A percentile compares a stretch with the other conserved stretches of the same genome.
These are phyloP conservation scores for Peribatodes rhomboidaria DNA, from an alignment of 2,888 invertebrate genomes.

Conservation along the genomic window DNA sequence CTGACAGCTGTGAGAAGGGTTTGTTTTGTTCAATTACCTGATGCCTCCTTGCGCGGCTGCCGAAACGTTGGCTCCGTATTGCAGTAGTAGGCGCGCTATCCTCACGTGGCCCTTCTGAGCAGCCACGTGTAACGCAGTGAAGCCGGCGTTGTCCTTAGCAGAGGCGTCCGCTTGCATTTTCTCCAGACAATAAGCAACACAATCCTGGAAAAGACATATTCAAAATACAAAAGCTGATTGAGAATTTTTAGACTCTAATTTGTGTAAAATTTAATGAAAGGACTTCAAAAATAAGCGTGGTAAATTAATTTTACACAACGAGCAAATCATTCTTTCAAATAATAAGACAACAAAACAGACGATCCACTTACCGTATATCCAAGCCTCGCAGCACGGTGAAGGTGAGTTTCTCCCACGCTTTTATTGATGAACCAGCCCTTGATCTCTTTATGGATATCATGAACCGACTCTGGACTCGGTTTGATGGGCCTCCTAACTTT, in stretches of 20 bases:
- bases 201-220: constrained; percentile 88
- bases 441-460: constrained; percentile 94
- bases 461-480: constrained; percentile 89
- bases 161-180: constrained; percentile 93
- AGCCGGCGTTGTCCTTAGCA: constrained; percentile 96
- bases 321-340: neutral
- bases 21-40: constrained; percentile 78
- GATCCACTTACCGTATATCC: constrained; percentile 91
- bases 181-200: constrained; percentile 95
- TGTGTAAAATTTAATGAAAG: too few species aligned
- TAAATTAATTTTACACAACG: too few species aligned
- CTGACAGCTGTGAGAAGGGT: too few species aligned
- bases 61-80: constrained; percentile 96
- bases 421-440: constrained; percentile 97
- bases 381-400: constrained; percentile 96
- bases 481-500: constrained; percentile 80
- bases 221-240: too few species aligned
- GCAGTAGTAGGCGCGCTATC: constrained; percentile 93
- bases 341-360: neutral
- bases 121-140: constrained; percentile 97
- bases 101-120: constrained; percentile 95
- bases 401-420: constrained; percentile 96
- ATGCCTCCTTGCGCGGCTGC: constrained; percentile 97
- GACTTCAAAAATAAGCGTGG: too few species aligned
- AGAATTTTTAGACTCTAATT: too few species aligned